A percentile compares a stretch with the other conserved stretches of the same genome.
Evolutionary conservation across 2,113 vertebrate genomes (phyloP).

Genomic region (rat (Rattus norvegicus)): DNA sequence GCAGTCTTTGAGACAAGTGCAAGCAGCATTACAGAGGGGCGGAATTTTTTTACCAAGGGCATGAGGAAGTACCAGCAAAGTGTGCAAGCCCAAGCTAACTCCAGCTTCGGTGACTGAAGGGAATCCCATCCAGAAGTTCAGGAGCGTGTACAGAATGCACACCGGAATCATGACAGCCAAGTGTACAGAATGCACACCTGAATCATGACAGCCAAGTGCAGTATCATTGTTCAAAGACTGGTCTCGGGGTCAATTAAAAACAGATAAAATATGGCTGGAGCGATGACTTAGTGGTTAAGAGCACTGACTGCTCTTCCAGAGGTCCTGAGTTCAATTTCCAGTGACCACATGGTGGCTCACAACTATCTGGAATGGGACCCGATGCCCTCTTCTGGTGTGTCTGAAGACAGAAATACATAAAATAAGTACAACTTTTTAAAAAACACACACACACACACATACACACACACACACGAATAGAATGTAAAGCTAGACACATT

Average conservation of each 20-base stretch:
- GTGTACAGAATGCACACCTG: not conserved
- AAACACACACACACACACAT: no score
- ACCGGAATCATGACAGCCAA: not conserved
- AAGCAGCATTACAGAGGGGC: not conserved
- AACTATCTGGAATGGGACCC: no score
- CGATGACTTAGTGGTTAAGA: no score
- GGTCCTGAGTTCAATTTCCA: no score
- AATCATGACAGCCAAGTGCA: not conserved
- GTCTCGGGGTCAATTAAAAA: not conserved
- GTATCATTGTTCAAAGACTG: not conserved
- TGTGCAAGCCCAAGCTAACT: not conserved
- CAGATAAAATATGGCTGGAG: not conserved
- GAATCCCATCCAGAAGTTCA: not conserved
- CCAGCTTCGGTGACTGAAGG: not conserved
- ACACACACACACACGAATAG: no score
- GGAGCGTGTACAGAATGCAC: not conserved
- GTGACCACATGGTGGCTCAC: no score
- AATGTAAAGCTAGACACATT: not conserved
- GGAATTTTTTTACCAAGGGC: not conserved
- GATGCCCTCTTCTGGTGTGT: no score
- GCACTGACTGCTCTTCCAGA: no score
- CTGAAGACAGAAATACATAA: no score
- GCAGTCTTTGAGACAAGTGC: not conserved
- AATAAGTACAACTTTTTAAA: no score
- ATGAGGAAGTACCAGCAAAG: not conserved